Conservation (phyloP, 2,797 vertebrate species). For the Rallus crepitans region DNA sequence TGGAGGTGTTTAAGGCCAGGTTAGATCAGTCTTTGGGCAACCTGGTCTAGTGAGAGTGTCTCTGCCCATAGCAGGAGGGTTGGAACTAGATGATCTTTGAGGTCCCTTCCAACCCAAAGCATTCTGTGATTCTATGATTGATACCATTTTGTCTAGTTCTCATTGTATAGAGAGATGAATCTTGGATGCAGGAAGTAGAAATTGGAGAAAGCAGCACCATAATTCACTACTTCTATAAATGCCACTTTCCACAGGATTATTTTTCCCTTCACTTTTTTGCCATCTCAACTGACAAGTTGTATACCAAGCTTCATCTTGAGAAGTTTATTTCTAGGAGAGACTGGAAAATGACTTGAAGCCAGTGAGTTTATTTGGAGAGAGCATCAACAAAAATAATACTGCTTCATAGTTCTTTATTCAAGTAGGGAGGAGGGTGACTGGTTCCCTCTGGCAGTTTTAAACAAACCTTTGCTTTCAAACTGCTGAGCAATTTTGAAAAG, state of each 20-base stretch:
- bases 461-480: conserved; percentile 50
- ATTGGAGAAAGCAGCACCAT: not conserved
- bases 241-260: conserved; percentile 11
- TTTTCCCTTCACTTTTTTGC: conserved; percentile 27
- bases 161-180: not conserved
- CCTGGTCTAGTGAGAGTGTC: too few species aligned
- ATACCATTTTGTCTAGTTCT: not conserved
- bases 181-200: not conserved
- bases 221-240: conserved; percentile 35
- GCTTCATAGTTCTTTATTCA: not conserved
- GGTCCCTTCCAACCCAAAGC: too few species aligned
- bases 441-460: conserved; percentile 6
- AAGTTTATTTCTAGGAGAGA: conserved; percentile 38
- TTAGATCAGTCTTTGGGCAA: too few species aligned
- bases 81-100: too few species aligned
- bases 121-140: not conserved
- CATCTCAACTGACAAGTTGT: not conserved
- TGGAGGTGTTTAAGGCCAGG: too few species aligned
- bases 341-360: conserved; percentile 4
- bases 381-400: not conserved
- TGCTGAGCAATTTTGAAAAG: conserved; percentile 38
- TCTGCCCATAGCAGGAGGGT: too few species aligned
- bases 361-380: not conserved
- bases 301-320: conserved; percentile 18
- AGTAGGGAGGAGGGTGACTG: not conserved